phyloP scores from a whole-genome alignment of 2,797 vertebrate genomes.

The Tangara arthus region DNA sequence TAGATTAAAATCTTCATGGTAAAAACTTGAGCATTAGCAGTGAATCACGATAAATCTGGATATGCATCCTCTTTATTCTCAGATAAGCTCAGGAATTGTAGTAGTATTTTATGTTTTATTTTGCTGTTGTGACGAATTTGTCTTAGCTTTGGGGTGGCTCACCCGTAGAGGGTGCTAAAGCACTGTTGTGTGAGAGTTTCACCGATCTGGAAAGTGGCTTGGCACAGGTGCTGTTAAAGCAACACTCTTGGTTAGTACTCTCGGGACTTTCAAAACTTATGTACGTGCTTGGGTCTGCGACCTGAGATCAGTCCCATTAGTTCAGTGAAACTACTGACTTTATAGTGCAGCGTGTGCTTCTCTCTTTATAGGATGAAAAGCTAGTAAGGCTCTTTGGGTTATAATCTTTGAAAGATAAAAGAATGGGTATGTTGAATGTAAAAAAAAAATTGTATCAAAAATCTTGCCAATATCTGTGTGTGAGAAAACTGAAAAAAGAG shows the following conservation, averaged over 20 bases:
- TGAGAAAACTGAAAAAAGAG: neutral
- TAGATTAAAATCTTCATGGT: neutral
- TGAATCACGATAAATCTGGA: neutral
- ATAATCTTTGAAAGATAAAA: neutral
- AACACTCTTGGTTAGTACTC: fast-evolving
- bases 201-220: neutral
- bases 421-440: neutral
- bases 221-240: neutral
- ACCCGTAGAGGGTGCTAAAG: conserved; percentile 74
- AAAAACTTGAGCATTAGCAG: neutral
- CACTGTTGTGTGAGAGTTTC: neutral
- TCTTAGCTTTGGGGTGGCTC: neutral
- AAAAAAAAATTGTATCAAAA: neutral
- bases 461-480: neutral
- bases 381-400: neutral
- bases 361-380: neutral
- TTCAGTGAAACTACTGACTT: neutral
- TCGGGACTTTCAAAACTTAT: neutral
- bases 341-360: neutral
- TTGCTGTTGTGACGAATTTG: neutral
- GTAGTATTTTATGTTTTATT: neutral
- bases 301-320: neutral
- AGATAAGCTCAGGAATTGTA: neutral
- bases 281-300: neutral
- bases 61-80: neutral